phyloP scores from a whole-genome alignment of 2,797 vertebrate species.

The Pipistrellus nathusii region DNA sequence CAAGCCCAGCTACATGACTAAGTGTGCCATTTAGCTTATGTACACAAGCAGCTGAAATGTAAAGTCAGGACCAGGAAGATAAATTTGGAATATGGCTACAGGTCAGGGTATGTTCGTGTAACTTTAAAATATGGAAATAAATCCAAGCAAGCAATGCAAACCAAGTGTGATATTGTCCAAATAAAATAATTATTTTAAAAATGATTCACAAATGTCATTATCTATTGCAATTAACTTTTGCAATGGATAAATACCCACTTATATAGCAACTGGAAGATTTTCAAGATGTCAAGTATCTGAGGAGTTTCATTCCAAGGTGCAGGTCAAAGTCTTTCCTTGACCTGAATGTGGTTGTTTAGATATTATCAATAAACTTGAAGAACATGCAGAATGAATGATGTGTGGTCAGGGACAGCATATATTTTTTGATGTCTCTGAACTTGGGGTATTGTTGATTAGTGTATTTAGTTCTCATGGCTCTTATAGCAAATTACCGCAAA shows the following conservation, averaged over 20 bases:
- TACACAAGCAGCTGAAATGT: not conserved
- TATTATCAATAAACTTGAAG: constrained; percentile 34
- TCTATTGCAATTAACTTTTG: constrained; percentile 15
- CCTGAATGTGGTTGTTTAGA: constrained; percentile 8
- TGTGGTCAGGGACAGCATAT: not conserved
- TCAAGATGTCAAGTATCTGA: not conserved
- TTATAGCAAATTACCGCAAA: not conserved
- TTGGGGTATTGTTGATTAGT: not conserved
- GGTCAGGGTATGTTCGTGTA: not conserved
- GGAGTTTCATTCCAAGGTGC: not conserved
- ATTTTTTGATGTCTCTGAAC: not conserved
- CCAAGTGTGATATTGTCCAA: not conserved
- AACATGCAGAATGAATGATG: not conserved
- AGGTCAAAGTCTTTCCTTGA: constrained; percentile 23
- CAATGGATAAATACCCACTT: constrained; percentile 41
- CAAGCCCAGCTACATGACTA: not conserved
- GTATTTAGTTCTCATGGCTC: not conserved
- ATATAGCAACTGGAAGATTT: not conserved
- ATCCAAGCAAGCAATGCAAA: constrained; percentile 22
- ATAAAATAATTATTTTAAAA: not conserved
- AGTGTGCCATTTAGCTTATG: not conserved
- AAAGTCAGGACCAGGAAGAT: not conserved
- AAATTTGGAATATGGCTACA: not conserved
- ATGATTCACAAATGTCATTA: constrained; percentile 2
- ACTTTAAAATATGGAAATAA: constrained; percentile 8